Evolutionary conservation across 2,888 invertebrate genomes (phyloP), one percentile per base, ranked within the genome.

Genomic region (Scaptomyza tumidula): DNA sequence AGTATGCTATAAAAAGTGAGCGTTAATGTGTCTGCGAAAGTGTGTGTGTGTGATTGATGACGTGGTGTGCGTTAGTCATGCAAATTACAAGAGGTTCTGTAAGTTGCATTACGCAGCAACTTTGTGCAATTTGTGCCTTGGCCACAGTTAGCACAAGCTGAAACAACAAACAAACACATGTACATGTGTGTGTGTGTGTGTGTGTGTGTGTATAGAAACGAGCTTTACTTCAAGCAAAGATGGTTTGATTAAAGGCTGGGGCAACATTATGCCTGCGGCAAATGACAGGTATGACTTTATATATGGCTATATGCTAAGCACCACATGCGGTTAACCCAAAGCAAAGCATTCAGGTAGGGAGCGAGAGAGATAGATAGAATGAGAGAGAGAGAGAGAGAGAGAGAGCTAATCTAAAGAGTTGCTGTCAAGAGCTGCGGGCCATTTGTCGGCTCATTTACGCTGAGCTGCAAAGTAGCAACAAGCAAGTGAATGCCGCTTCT

Each of bases 381-480:
- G n/a, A 35, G n/a, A 41, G 41, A 41, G 10, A 16, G 41, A 0
- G 14, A 4, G 41, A 16, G 10, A 4, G 24, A 13, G 44, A 24
- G 24, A 5, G 2, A 16, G 41, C 41, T 16, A 19, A 24, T n/a
- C 56, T 56, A 66, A 65, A 66, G 52, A 57, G 48, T 33, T 43
- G 43, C 33, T 16, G 41, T 64, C 19, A 29, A 53, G 52, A 50
- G 70, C 59, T 59, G 67, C 41, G 64, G 54, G 78, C 68, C 64
- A 78, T 77, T 77, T 75, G 75, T 78, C 68, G 71, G 72, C 78
- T 77, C 78, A 78, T 78, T 77, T 78, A 56, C 60, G 58, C 55
- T 52, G 61, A 72, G 63, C 64, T 63, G 75, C 60, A 65, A 70
- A 70, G 73, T 65, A 58, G 69, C 56, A 65, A 60, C 59, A 35